Evolutionary conservation across 2,113 vertebrate genomes (phyloP), one percentile per base, ranked within the genome.

Genomic region (Telmatochromis sp.): DNA sequence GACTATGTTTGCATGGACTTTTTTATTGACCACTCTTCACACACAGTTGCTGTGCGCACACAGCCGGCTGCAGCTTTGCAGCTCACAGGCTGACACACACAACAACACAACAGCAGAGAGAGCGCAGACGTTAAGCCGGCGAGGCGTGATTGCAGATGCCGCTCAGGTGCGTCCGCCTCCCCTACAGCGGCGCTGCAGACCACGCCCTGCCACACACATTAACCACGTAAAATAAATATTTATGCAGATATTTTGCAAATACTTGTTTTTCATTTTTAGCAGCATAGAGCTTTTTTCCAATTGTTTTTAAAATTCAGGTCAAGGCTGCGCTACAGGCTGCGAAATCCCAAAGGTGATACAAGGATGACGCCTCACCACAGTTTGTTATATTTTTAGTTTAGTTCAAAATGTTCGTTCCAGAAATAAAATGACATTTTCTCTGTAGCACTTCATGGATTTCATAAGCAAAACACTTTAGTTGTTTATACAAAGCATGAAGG

Each of bases 41-140:
- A 4, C 51, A 53, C 9, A 1, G 51, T 21, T 53, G 51, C 3
- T 53, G 9, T 3, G 0, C 9, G 0, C 19, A 21, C 2, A 2
- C 53, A 12, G 10, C 5, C 1, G 1, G n/a, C 10, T 54, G 51
- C 4, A 21, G 51, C n/a, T 54, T 21, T 54, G n/a, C n/a, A 21
- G 51, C 53, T 23, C 53, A 23, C 53, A 0, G 53, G 4, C 54
- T 0, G 21, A 26, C 54, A 53, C 51, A 53, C 51, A 23, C 23
- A n/a, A n/a, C 23, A 23, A 53, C 47, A 53, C 47, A 55, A 55
- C 54, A 55, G 4, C 21, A 55, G 2, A 26, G 19, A 53, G 4
- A 14, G 12, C 2, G 0, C 6, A 26, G 54, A 26, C 6, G 0
- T 55, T 26, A 55, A 55, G 6, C 0, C 2, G 3, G 54, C 2